Percentiles rank a stretch among this genome's conserved stretches.
Evolutionary conservation across 2,113 vertebrate genomes (phyloP).

Genomic region (Brachyhypopomus occidentalis): DNA sequence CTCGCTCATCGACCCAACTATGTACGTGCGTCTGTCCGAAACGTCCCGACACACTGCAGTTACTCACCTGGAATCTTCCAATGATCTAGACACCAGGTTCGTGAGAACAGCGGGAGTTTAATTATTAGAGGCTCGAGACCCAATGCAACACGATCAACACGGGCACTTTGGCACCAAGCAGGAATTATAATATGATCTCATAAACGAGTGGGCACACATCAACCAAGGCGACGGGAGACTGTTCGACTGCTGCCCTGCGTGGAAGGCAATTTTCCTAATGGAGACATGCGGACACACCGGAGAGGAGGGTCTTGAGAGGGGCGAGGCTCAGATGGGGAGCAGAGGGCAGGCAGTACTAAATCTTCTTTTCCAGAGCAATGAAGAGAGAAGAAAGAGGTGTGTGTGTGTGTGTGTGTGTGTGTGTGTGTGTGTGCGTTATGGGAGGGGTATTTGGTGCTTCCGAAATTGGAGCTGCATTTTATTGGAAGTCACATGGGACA

Average conservation of each 20-base stretch:
- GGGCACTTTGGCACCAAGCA: conserved; percentile 29
- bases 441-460: not conserved
- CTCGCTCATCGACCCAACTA: not conserved
- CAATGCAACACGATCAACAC: conserved; percentile 10
- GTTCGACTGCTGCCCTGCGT: conserved; percentile 64
- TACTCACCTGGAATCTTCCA: not conserved
- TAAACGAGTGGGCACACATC: conserved; percentile 55
- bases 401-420: no score
- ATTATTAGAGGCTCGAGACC: conserved; percentile 42
- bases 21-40: no score
- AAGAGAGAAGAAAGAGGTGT: not conserved
- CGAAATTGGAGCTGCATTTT: not conserved
- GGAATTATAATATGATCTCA: conserved; percentile 51
- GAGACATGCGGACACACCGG: conserved; percentile 49
- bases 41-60: no score
- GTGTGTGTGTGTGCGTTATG: no score
- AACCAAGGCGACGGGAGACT: conserved; percentile 56
- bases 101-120: conserved; percentile 47
- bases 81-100: conserved; percentile 41
- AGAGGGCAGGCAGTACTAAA: not conserved
- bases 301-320: not conserved
- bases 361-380: not conserved
- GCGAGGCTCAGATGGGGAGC: not conserved
- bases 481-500: not conserved
- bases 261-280: conserved; percentile 68